Base-by-base conservation (phyloP, 2,888 invertebrate genomes). In the Eugnorisma glareosa region DNA sequence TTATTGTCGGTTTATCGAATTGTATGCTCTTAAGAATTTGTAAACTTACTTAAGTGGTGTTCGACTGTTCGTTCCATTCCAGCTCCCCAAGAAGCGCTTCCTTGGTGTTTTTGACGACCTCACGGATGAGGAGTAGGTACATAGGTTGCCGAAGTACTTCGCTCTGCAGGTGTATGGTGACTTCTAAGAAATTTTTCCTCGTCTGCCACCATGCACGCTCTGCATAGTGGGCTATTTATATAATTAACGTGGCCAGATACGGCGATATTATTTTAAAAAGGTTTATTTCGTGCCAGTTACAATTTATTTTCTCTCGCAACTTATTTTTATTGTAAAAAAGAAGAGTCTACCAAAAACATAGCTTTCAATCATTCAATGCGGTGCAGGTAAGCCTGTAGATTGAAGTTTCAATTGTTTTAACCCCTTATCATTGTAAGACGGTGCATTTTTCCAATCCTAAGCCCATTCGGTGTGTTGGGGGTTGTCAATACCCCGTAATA, bases 361-460 rank as follows among this genome's bases (percentile, higher is more conserved):
- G n/a, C 51, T 28, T 79, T 15, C 67, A 67, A 77, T 74, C 35
- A 37, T 54, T 86, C 73, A 68, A 48, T 63, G 54, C 64, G 37
- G 45, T 82, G 64, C 73, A 75, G 71, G 68, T 86, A 84, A 89
- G 79, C 86, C 83, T 71, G 74, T 77, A 82, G 86, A 86, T 85
- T 82, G 86, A 83, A 81, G 80, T 69, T 86, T 79, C 84, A 86
- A 88, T 91, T 91, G 87, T 90, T 90, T 87, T 83, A 76, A 63
- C 79, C 88, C 87, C 86, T 86, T 89, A 89, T 85, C 87, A 81
- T 81, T 75, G 78, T 82, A 82, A 80, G 77, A 80, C 84, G 67
- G 63, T 66, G 77, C 74, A 81, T 78, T 85, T 85, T 83, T 82
- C 79, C 73, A 78, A 82, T 80, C 64, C 73, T 35, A 24, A 45